Conservation (phyloP, 2,797 vertebrate genomes). For the Aselliscus stoliczkanus region DNA sequence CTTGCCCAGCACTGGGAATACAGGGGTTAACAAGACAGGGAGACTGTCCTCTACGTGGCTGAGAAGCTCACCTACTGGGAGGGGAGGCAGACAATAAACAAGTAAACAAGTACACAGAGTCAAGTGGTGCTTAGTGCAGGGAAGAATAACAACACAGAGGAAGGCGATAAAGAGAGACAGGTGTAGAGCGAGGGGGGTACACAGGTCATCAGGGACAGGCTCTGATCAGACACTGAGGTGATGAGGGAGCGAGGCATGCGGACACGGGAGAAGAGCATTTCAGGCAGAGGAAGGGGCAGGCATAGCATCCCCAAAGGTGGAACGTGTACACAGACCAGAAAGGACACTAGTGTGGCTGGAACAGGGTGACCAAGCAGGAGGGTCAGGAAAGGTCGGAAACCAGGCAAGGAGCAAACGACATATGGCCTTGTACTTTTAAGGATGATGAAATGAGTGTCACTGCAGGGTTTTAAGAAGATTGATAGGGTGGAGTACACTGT, state of each 20-base stretch:
- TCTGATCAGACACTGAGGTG: background rate
- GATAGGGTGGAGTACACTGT: no score
- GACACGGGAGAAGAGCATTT: background rate
- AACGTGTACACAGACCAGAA: background rate
- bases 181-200: accelerated
- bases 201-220: no score
- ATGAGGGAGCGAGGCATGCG: background rate
- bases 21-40: background rate
- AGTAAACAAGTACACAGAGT: background rate
- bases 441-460: background rate
- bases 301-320: accelerated
- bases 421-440: accelerated
- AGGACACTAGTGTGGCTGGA: background rate
- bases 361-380: background rate
- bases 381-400: background rate
- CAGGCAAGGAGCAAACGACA: background rate
- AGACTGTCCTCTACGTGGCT: background rate
- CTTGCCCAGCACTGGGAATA: background rate
- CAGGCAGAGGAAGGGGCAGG: background rate
- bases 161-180: background rate
- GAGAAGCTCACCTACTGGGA: background rate
- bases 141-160: background rate
- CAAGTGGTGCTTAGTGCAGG: no score
- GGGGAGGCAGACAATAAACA: background rate
- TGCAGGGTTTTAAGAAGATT: background rate